Evolutionary conservation across 2,113 vertebrate species (phyloP).

Genomic region (Cyanoderma ruficeps): DNA sequence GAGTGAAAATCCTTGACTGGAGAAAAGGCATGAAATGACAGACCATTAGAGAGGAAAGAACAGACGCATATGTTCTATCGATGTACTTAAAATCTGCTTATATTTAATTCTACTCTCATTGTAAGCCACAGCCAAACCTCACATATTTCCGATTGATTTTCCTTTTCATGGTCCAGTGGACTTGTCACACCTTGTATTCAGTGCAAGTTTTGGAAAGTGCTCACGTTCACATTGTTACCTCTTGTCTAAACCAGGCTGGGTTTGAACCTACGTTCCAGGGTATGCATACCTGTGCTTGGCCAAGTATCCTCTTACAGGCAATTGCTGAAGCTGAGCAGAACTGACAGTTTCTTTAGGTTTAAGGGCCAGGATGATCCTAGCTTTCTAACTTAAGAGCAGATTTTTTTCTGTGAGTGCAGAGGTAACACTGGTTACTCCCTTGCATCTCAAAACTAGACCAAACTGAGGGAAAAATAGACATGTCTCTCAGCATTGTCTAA

Average conservation of each 20-base stretch:
- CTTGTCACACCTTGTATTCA: background rate
- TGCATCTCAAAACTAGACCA: background rate
- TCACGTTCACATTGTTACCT: background rate
- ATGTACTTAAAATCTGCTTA: background rate
- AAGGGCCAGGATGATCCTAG: background rate
- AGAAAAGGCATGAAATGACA: background rate
- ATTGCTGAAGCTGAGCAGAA: background rate
- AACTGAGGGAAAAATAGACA: background rate
- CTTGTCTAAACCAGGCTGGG: background rate
- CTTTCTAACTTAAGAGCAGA: background rate
- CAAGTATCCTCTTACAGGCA: background rate
- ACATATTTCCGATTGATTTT: background rate
- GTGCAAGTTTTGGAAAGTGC: background rate
- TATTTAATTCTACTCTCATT: background rate
- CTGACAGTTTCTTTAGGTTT: background rate
- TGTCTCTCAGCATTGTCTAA: background rate
- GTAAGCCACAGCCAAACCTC: background rate
- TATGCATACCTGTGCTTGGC: background rate
- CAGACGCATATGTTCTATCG: background rate
- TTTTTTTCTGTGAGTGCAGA: background rate
- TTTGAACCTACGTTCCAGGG: background rate
- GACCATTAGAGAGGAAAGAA: background rate
- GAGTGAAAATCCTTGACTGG: background rate
- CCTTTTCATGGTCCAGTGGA: background rate
- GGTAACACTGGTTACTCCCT: background rate